Evolutionary conservation across 2,113 vertebrate genomes (phyloP), one percentile per base, ranked within the genome.

Genomic region (human): DNA sequence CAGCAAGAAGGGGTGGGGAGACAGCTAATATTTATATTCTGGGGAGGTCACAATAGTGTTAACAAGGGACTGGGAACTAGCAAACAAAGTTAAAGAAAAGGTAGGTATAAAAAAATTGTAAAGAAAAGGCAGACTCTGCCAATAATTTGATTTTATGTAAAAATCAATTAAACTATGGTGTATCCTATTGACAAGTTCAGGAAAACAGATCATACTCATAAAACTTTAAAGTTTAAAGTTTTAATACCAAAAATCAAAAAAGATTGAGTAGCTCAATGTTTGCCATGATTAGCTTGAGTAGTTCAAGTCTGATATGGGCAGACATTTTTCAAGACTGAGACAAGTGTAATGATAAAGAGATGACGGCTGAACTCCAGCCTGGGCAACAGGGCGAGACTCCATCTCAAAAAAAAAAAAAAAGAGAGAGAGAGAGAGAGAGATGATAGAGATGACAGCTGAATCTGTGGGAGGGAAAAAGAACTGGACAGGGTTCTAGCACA

Each of bases 101-200:
- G 8, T 30, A 43, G 61, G 55, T 59, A 45, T 68, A 27, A 75
- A 93, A 40, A 64, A 38, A 90, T 9, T 32, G 0, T 40, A 55
- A 90, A 76, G 20, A 89, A 89, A 85, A 94, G 45, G n/a, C 27
- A 52, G 18, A 35, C 12, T 11, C 8, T 32, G 25, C 55, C 25
- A 20, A 89, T 50, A 72, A 64, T 45, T 48, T 66, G n/a, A 81
- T 57, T 85, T 40, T 38, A 64, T 50, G 16, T 45, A 20, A 50
- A 55, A 18, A 80, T 48, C 35, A 75, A 76, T 40, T 89, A 80
- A 89, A 57, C 27, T 45, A 45, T 45, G 43, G 32, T 80, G 25
- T 85, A 68, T 80, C 43, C 66, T 81, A 22, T 64, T 86, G 87
- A 90, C 95, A 82, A 82, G 32, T 89, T 89, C 32, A 92, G 55